Evolutionary conservation across 1,140 invertebrate species (phyloP).

Genomic region (Metopolophium dirhodum): DNA sequence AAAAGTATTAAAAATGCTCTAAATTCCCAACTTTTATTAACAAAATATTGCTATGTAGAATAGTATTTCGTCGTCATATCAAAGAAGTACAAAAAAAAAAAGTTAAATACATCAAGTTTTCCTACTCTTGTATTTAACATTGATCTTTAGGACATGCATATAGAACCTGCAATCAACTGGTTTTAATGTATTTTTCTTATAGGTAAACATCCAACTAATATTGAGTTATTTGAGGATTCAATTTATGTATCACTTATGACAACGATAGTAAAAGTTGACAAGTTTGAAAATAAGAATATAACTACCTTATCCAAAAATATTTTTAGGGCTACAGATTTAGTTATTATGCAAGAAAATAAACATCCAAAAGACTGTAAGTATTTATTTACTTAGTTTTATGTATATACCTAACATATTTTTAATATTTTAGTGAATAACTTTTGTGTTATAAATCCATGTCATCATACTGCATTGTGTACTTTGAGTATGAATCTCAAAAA

Average conservation of each 20-base stretch:
- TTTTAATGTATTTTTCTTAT: conserved; percentile 1
- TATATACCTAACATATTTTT: neutral
- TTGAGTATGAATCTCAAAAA: conserved; percentile 20
- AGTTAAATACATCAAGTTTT: neutral
- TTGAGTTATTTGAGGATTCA: conserved; percentile 77
- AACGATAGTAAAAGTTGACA: conserved; percentile 73
- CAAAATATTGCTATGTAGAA: neutral
- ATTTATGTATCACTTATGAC: conserved; percentile 62
- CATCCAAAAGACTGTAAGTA: conserved; percentile 62
- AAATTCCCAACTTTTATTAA: neutral
- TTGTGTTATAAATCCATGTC: conserved; percentile 50
- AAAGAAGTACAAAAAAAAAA: neutral
- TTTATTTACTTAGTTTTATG: neutral
- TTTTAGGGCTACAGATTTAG: conserved; percentile 69
- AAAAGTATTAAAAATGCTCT: neutral
- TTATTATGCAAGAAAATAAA: conserved; percentile 74
- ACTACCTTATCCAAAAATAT: conserved; percentile 68
- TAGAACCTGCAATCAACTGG: neutral
- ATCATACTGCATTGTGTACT: conserved; percentile 47
- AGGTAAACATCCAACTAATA: conserved; percentile 69
- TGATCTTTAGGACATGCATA: neutral
- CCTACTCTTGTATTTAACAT: neutral
- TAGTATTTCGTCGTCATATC: neutral
- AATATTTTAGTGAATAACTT: conserved; percentile 40
- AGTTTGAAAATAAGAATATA: conserved; percentile 71